These are phyloP conservation scores for Megaceryle torquata DNA, from an alignment of 2,113 vertebrate species.

Conservation along the genomic window DNA sequence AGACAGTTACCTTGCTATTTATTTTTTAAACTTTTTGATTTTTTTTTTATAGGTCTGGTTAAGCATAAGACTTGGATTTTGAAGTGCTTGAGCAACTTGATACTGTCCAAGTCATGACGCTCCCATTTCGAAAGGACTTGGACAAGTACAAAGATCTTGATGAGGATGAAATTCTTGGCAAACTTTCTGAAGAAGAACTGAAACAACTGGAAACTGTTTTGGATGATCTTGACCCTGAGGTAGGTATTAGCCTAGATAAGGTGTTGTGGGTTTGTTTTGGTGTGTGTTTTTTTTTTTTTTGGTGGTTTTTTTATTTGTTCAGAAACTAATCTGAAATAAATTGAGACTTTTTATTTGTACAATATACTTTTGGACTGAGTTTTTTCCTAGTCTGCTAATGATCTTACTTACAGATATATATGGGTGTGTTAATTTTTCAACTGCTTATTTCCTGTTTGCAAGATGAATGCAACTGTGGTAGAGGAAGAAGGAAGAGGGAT, in stretches of 20 bases:
- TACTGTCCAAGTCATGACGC: slow-evolving; percentile 77
- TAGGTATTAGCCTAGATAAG: slow-evolving; percentile 54
- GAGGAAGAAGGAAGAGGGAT: not conserved
- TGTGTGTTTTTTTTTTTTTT: no score
- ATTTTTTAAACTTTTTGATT: not conserved
- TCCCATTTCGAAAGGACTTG: slow-evolving; percentile 90
- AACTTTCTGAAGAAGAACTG: slow-evolving; percentile 88
- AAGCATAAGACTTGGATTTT: not conserved
- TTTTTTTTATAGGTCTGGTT: not conserved
- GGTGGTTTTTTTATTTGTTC: not conserved
- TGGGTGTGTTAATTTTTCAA: not conserved
- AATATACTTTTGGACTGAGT: not conserved
- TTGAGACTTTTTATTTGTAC: not conserved
- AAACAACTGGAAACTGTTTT: slow-evolving; percentile 94
- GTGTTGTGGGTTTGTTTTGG: not conserved
- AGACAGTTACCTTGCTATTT: not conserved
- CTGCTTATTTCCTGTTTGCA: not conserved
- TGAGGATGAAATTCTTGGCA: slow-evolving; percentile 94
- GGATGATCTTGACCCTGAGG: slow-evolving; percentile 97
- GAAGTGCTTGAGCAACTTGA: not conserved
- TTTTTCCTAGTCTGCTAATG: not conserved
- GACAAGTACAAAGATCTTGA: slow-evolving; percentile 96
- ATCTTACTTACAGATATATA: not conserved
- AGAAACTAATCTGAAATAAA: not conserved
- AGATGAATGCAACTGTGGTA: not conserved